Evolutionary conservation across 2,888 invertebrate species (phyloP).

Genomic region (Metallyticus violacea): DNA sequence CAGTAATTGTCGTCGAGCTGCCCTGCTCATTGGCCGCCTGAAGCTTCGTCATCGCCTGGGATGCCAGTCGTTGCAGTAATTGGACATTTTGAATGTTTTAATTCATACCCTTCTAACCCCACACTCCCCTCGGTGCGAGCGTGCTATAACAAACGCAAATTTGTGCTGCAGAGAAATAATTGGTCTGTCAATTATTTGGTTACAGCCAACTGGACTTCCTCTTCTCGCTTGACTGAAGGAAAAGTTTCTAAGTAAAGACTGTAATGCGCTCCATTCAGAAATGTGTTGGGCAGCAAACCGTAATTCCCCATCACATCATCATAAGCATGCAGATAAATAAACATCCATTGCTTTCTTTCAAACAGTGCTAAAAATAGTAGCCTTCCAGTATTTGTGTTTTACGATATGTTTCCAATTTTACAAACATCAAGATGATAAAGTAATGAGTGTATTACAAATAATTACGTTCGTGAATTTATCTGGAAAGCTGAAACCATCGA

Average conservation of each 20-base stretch:
- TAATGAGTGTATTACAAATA: no score
- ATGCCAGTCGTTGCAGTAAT: neutral
- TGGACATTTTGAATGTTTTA: neutral
- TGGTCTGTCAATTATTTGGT: neutral
- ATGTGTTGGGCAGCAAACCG: no score
- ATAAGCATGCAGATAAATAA: no score
- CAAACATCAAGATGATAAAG: no score
- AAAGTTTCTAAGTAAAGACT: neutral
- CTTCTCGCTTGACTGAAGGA: neutral
- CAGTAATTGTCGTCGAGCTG: neutral
- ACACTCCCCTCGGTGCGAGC: neutral
- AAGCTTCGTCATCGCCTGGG: neutral
- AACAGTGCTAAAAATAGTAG: no score
- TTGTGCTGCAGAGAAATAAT: neutral
- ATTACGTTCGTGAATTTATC: no score
- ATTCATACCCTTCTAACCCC: neutral
- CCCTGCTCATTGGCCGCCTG: no score
- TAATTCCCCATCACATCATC: neutral
- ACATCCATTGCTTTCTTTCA: no score
- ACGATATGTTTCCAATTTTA: no score
- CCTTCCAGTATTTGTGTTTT: no score
- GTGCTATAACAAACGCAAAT: neutral
- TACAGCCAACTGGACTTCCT: neutral
- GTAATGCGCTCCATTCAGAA: neutral
- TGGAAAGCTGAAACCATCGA: no score